Percentiles rank a stretch among this genome's conserved stretches.
Conservation (phyloP, 2,113 vertebrate genomes). For the Trinectes maculatus region DNA sequence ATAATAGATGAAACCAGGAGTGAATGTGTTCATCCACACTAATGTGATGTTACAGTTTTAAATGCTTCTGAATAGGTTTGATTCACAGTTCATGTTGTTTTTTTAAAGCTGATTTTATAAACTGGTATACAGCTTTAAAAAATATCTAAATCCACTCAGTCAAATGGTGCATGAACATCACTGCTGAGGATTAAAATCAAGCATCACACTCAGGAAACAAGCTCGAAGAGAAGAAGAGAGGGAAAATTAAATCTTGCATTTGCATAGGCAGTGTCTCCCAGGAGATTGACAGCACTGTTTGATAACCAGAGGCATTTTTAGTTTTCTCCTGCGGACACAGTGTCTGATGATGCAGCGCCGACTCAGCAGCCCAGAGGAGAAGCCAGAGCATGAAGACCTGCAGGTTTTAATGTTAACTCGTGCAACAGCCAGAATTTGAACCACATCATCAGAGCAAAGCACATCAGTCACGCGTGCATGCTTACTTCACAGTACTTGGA, state of each 20-base stretch:
- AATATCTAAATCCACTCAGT: neutral
- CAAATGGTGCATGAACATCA: neutral
- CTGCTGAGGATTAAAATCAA: neutral
- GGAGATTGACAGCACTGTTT: slow-evolving; percentile 18
- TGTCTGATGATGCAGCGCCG: slow-evolving; percentile 5
- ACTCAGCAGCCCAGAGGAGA: slow-evolving; percentile 16
- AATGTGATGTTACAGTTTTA: too few relatives aligned
- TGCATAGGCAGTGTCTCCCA: too few relatives aligned
- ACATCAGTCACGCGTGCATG: neutral
- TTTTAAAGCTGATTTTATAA: neutral
- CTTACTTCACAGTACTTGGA: slow-evolving; percentile 3
- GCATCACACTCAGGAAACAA: too few relatives aligned
- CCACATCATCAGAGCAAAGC: slow-evolving; percentile 17
- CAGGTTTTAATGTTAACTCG: slow-evolving; percentile 37
- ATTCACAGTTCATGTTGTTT: neutral
- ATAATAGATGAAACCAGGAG: too few relatives aligned
- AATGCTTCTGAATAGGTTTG: neutral
- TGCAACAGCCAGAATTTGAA: slow-evolving; percentile 20
- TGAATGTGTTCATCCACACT: too few relatives aligned
- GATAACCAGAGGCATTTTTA: slow-evolving; percentile 13
- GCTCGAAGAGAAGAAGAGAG: neutral
- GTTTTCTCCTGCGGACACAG: slow-evolving; percentile 11
- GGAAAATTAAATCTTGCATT: neutral
- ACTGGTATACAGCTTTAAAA: neutral
- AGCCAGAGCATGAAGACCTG: slow-evolving; percentile 8